Conservation (phyloP, 2,113 vertebrate species). For the Rhineura floridana region DNA sequence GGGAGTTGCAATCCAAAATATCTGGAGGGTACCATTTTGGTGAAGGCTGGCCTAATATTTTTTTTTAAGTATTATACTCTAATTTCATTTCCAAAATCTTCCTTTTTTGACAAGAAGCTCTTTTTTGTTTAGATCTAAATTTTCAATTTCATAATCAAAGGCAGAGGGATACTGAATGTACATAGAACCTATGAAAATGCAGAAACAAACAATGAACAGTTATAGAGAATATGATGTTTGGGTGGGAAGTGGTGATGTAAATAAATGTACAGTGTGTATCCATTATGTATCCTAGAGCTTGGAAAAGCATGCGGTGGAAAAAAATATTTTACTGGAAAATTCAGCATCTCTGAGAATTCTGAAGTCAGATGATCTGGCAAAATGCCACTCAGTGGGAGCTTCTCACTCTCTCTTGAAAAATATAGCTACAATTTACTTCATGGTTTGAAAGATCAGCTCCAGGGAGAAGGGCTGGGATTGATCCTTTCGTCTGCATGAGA, state of each 20-base stretch:
- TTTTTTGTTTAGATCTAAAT: neutral
- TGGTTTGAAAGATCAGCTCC: neutral
- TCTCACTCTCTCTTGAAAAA: neutral
- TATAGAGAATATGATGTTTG: too few species aligned
- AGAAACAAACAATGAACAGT: neutral
- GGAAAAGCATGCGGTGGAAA: neutral
- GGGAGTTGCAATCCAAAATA: too few species aligned
- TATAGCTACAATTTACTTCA: neutral
- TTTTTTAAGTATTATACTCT: neutral
- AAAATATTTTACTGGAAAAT: constrained; percentile 22
- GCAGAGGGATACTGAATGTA: neutral
- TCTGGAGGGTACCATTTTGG: too few species aligned
- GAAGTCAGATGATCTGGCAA: constrained; percentile 20
- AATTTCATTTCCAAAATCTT: neutral
- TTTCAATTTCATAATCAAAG: neutral
- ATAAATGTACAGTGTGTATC: neutral
- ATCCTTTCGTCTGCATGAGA: constrained; percentile 39
- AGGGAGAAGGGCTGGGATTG: neutral
- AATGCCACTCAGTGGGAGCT: constrained; percentile 14
- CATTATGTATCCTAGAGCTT: neutral
- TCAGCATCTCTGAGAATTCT: neutral
- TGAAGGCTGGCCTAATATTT: too few species aligned
- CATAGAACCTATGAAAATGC: neutral
- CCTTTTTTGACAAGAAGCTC: neutral
- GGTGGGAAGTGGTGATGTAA: neutral